Percentiles rank a stretch among this genome's conserved stretches.
Conservation (phyloP, 2,113 vertebrate species). For the Naja naja region DNA sequence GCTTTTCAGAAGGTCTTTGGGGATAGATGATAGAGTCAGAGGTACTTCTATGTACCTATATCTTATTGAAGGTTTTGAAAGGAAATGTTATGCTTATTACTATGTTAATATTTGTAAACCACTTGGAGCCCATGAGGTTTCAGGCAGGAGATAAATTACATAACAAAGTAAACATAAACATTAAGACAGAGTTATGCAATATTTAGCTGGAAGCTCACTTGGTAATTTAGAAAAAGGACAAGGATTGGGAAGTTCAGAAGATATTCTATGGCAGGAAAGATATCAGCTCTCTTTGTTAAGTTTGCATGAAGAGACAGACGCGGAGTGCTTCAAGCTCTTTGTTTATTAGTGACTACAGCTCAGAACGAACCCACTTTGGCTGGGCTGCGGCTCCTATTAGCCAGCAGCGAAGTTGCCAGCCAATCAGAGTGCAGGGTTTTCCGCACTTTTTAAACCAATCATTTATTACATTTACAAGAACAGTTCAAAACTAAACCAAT, state of each 20-base stretch:
- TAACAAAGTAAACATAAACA: background rate
- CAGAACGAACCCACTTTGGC: too few species aligned
- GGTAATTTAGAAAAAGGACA: background rate
- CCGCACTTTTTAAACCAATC: too few species aligned
- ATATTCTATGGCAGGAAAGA: background rate
- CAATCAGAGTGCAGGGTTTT: too few species aligned
- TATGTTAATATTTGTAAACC: background rate
- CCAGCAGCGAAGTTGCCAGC: too few species aligned
- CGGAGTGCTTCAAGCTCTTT: too few species aligned
- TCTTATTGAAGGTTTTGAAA: background rate
- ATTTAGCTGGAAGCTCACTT: background rate
- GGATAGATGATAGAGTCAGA: background rate
- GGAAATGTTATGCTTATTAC: background rate
- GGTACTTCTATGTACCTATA: background rate
- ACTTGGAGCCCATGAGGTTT: background rate
- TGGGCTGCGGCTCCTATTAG: too few species aligned
- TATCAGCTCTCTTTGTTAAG: background rate
- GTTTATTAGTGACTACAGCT: too few species aligned
- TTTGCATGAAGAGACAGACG: too few species aligned
- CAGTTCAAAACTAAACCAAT: too few species aligned
- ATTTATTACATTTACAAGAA: too few species aligned
- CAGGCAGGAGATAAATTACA: background rate
- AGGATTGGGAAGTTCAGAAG: background rate
- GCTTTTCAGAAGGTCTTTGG: background rate
- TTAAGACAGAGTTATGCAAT: background rate